These are phyloP conservation scores for Heliconius hortense DNA, from an alignment of 2,888 invertebrate species.

Conservation along the genomic window DNA sequence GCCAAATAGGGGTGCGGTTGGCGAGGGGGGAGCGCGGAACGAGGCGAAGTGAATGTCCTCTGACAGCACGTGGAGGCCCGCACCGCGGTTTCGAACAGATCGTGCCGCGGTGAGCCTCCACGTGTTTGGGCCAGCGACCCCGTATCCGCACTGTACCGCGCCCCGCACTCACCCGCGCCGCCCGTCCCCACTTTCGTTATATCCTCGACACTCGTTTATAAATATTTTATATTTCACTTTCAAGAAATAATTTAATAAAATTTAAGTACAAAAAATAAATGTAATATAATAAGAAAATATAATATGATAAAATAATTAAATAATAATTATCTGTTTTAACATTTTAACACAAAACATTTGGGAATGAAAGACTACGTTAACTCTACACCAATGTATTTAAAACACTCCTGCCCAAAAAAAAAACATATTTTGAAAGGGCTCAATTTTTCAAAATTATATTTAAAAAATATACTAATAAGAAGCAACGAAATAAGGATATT, in stretches of 20 bases:
- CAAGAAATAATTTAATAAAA: conserved; percentile 16
- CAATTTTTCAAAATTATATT: background rate
- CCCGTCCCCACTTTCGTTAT: conserved; percentile 54
- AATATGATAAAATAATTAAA: background rate
- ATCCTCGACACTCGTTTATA: conserved; percentile 43
- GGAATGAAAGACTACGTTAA: background rate
- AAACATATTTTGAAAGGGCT: background rate
- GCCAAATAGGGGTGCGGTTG: conserved; percentile 60
- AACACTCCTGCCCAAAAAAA: background rate
- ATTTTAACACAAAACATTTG: background rate
- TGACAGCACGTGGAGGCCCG: conserved; percentile 74
- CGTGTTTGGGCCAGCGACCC: conserved; percentile 75
- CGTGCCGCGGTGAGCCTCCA: conserved; percentile 77
- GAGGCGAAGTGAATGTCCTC: conserved; percentile 74
- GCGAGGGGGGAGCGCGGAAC: conserved; percentile 59
- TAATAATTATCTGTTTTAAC: background rate
- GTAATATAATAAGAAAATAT: background rate
- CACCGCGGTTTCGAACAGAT: conserved; percentile 69
- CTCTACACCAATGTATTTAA: background rate
- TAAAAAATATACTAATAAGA: background rate
- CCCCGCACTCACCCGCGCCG: conserved; percentile 54
- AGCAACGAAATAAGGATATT: conserved; percentile 41
- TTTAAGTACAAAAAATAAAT: background rate
- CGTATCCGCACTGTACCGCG: conserved; percentile 56
- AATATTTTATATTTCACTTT: conserved; percentile 38